phyloP scores from a whole-genome alignment of 2,888 invertebrate species.

The Pseudeuparius sepicola region DNA sequence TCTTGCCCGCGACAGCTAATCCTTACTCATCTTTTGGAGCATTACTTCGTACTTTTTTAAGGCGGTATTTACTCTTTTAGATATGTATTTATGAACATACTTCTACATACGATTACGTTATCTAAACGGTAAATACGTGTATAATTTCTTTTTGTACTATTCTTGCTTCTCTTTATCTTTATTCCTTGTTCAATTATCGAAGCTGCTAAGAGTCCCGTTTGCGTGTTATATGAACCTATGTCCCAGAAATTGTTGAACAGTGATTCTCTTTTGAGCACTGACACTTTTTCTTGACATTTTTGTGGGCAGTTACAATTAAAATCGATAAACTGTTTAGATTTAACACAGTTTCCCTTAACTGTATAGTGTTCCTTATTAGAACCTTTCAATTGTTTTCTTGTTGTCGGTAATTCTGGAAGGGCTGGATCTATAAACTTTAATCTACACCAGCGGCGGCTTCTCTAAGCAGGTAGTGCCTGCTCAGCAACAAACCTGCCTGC shows the following conservation, averaged over 20 bases:
- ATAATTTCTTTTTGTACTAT: slow-evolving; percentile 2
- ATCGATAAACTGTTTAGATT: slow-evolving; percentile 4
- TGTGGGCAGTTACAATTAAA: slow-evolving; percentile 4
- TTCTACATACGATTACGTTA: slow-evolving; percentile 4
- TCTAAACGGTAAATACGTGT: slow-evolving; percentile 3
- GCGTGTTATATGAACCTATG: slow-evolving; percentile 8
- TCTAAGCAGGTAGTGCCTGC: too few species aligned
- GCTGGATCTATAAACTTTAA: too few species aligned
- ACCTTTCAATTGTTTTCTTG: slow-evolving; percentile 7
- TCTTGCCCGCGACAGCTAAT: slow-evolving; percentile 11
- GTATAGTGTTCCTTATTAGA: slow-evolving; percentile 3
- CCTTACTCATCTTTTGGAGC: slow-evolving; percentile 13
- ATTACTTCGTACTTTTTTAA: too few species aligned
- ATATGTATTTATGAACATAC: slow-evolving; percentile 6
- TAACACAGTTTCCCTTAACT: slow-evolving; percentile 1
- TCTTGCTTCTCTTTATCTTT: slow-evolving; percentile 7
- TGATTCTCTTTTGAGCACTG: slow-evolving; percentile 4
- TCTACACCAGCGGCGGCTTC: too few species aligned
- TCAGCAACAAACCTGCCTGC: too few species aligned
- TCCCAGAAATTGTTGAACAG: slow-evolving; percentile 8
- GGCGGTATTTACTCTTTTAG: too few species aligned
- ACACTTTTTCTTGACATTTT: slow-evolving; percentile 4
- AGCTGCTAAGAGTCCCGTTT: slow-evolving; percentile 7
- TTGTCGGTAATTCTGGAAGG: too few species aligned
- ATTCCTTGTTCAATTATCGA: slow-evolving; percentile 1